Percentiles rank a stretch among this genome's conserved stretches.
phyloP scores from a whole-genome alignment of 2,888 invertebrate species.

The Stenurella melanura region DNA sequence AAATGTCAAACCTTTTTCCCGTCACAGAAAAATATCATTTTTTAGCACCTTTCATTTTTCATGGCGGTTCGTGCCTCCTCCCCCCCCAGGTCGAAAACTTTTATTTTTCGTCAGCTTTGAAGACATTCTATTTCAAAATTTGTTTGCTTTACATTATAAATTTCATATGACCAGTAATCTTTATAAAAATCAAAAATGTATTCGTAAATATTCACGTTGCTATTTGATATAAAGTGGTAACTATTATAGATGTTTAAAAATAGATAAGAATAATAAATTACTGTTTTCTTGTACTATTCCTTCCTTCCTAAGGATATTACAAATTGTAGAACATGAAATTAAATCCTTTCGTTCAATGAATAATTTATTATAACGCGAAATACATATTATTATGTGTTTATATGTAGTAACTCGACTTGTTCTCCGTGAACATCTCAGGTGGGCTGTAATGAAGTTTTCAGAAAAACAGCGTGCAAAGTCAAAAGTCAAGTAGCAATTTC shows the following conservation, averaged over 20 bases:
- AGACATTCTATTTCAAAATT: no score
- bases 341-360: slow-evolving; percentile 30
- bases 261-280: not conserved
- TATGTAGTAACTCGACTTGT: slow-evolving; percentile 29
- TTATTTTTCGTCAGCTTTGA: no score
- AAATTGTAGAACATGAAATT: slow-evolving; percentile 16
- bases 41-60: no score
- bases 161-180: no score
- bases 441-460: slow-evolving; percentile 48
- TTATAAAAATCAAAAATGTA: not conserved
- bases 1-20: no score
- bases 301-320: not conserved
- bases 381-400: slow-evolving; percentile 40
- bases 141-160: no score
- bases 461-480: slow-evolving; percentile 47
- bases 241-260: not conserved
- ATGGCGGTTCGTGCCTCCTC: no score
- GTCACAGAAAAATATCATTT: no score
- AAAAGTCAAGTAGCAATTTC: slow-evolving; percentile 49
- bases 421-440: slow-evolving; percentile 44
- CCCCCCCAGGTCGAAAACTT: no score
- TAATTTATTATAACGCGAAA: slow-evolving; percentile 42
- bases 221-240: not conserved
- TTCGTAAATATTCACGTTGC: not conserved
- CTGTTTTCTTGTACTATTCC: not conserved